Evolutionary conservation across 2,797 vertebrate genomes (phyloP), one percentile per base, ranked within the genome.

Genomic region (Naso thynnoides): DNA sequence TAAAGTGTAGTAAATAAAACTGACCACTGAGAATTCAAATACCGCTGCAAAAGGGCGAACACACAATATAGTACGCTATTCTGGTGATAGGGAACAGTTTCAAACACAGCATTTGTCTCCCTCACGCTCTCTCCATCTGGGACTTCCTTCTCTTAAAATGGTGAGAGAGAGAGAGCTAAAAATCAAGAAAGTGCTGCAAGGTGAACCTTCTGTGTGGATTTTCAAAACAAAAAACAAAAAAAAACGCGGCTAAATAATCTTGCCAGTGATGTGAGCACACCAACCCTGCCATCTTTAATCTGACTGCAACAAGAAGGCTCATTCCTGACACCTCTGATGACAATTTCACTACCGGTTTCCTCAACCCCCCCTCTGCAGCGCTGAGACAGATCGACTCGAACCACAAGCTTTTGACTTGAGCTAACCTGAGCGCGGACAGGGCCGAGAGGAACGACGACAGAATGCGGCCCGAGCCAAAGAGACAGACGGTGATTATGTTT

Each of bases 401-500:
- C 81, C 78, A 23, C 71, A 72, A 81, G 75, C 84, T 79, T 90
- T 80, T 82, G 88, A 88, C 85, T 81, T 71, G 72, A 88, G 83
- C 85, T 59, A 81, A 90, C 86, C 85, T 82, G 89, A 88, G 82
- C 44, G 69, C 5, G 66, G 77, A 82, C 77, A 78, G 78, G 76
- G 74, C 70, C 13, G 58, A 60, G 80, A 86, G 82, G 74, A 67
- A 70, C 77, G 67, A 48, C 53, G 50, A 85, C 88, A 76, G 83
- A 81, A 76, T 42, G 36, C 50, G 73, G 70, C 59, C 74, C 21
- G 65, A 55, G 75, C 58, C 23, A 81, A 79, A 29, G 81, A 70
- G 81, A 76, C 81, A 62, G 83, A 89, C 74, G 39, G 70, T 88
- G 90, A 90, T 91, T 76, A 73, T 70, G 78, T 88, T 86, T 87